Base-by-base conservation (phyloP, 2,113 vertebrate genomes). In the Aptenodytes patagonicus region DNA sequence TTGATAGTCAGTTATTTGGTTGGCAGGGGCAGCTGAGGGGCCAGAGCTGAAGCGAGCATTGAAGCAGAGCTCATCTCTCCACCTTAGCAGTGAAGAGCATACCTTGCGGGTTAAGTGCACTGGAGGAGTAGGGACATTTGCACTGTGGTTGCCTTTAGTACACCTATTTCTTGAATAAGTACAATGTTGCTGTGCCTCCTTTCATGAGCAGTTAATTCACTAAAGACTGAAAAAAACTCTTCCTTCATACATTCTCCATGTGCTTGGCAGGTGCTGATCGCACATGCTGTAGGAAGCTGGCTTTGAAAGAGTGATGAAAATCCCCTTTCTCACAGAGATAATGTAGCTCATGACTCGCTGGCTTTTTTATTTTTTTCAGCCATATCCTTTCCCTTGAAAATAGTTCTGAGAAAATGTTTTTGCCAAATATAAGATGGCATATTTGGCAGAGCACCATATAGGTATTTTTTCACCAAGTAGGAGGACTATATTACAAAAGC, bases 191-290 rank as follows among this genome's bases (percentile, higher is more conserved):
- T 62, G 9, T 70, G n/a, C 46, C 40, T 75, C 24, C 52, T 87
- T 90, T 54, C 71, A 64, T 20, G 14, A 81, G 52, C 42, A 73
- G 54, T 47, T 52, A 71, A 77, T 87, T 82, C 85, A 42, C 65
- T 44, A 54, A 89, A 62, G 65, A 76, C 44, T 55, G 36, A 62
- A 77, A 64, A 64, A 83, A 83, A 11, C 18, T 61, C 34, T 64
- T 29, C 51, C 70, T 89, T 90, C 71, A 34, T 68, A 42, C 70
- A 47, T 25, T 24, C 62, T 87, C 83, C 94, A 95, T 95, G 81
- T 95, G 90, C 22, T 85, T 83, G 62, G 57, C 96, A 97, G 91
- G 85, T 96, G 91, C 32, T 72, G 73, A 54, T 94, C 77, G 66
- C 79, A 64, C n/a, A 95, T 83, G 73, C 47, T 90, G 65, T 60